Percentiles rank a stretch among this genome's conserved stretches.
These are phyloP conservation scores for Drosophila villosipedis DNA, from an alignment of 2,888 invertebrate genomes.

Conservation along the genomic window DNA sequence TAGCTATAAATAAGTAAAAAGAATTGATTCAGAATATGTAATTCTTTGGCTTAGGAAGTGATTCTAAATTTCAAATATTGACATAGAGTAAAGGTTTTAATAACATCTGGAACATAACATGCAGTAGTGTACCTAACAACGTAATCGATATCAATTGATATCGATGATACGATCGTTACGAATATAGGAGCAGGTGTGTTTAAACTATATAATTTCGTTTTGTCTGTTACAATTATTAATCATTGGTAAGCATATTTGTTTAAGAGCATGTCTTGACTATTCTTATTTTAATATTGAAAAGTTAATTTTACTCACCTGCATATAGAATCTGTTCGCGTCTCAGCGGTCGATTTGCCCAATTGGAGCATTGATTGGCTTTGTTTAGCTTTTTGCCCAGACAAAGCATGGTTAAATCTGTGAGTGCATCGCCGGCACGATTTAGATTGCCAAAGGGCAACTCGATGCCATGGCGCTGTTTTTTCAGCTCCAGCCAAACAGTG, in stretches of 20 bases:
- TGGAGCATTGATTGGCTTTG: constrained; percentile 96
- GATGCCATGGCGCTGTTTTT: constrained; percentile 85
- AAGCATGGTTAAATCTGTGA: constrained; percentile 90
- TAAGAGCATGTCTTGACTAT: neutral
- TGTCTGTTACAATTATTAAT: neutral
- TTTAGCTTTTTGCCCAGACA: constrained; percentile 92
- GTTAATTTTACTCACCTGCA: constrained; percentile 86
- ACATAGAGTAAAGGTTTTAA: neutral
- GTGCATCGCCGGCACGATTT: constrained; percentile 87
- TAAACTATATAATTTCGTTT: neutral
- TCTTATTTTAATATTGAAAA: neutral
- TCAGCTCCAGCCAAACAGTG: constrained; percentile 87
- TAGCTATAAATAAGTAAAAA: constrained; percentile 86
- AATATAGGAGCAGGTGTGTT: neutral
- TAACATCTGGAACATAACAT: neutral
- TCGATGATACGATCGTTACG: neutral
- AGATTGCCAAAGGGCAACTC: constrained; percentile 87
- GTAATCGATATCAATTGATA: neutral
- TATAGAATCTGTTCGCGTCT: constrained; percentile 91
- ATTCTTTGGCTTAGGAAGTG: neutral
- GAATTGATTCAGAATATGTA: neutral
- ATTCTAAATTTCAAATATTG: neutral
- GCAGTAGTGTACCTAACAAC: neutral
- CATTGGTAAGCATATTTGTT: neutral
- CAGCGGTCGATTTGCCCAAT: constrained; percentile 94